These are phyloP conservation scores for Lathronympha strigana DNA, from an alignment of 2,888 invertebrate species.

Conservation along the genomic window DNA sequence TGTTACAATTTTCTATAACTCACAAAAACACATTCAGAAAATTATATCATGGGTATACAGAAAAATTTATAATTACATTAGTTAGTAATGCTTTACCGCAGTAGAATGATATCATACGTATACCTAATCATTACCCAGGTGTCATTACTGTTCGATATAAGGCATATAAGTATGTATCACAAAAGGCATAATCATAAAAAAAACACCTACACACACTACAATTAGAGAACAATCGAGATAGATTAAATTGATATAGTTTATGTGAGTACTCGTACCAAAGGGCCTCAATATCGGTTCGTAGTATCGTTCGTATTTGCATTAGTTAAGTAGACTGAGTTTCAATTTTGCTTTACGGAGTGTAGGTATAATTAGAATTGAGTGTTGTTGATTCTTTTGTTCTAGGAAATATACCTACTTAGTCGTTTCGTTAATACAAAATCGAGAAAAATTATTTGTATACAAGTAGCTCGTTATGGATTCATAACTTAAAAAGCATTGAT, in stretches of 20 bases:
- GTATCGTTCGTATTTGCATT: background rate
- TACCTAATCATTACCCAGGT: background rate
- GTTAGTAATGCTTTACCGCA: background rate
- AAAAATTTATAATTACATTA: background rate
- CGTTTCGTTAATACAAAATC: background rate
- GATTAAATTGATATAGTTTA: constrained; percentile 22
- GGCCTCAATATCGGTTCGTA: constrained; percentile 15
- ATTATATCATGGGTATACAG: no score
- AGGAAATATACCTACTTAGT: constrained; percentile 5
- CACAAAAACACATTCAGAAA: no score
- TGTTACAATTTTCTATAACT: no score
- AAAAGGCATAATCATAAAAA: constrained; percentile 9
- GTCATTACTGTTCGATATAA: constrained; percentile 1
- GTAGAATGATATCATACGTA: background rate
- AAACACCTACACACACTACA: background rate
- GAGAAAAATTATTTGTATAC: background rate
- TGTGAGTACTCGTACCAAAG: background rate
- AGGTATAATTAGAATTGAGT: constrained; percentile 31
- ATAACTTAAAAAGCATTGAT: background rate
- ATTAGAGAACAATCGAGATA: constrained; percentile 8
- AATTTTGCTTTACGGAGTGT: constrained; percentile 28
- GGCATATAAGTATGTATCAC: background rate
- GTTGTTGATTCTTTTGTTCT: constrained; percentile 30
- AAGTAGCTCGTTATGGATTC: background rate
- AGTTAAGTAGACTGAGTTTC: constrained; percentile 9